Evolutionary conservation across 2,113 vertebrate genomes (phyloP).

Genomic region (Mirza zaza): DNA sequence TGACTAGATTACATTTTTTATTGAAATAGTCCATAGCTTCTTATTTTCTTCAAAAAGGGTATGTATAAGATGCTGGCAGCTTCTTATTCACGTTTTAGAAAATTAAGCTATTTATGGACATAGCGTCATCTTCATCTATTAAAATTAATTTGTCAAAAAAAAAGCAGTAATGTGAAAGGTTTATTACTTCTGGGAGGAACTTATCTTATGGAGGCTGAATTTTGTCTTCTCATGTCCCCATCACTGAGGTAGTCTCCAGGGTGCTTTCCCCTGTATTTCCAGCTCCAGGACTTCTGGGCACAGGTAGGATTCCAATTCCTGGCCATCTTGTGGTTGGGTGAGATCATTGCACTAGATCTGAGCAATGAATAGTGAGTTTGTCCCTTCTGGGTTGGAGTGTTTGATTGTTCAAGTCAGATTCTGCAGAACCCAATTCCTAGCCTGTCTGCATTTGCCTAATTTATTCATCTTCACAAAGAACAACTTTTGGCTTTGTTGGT

Average conservation of each 20-base stretch:
- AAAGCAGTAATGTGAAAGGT: background rate
- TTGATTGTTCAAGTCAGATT: background rate
- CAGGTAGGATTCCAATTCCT: background rate
- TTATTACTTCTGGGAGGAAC: background rate
- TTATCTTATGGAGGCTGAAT: background rate
- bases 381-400: accelerated
- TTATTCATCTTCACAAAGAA: background rate
- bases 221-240: background rate
- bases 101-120: background rate
- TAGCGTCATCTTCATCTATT: background rate
- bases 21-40: background rate
- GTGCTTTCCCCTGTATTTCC: background rate
- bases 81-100: background rate
- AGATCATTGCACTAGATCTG: background rate
- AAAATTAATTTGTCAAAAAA: background rate
- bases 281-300: background rate
- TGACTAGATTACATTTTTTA: background rate
- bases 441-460: background rate
- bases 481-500: background rate
- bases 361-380: background rate
- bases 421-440: background rate
- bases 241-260: background rate
- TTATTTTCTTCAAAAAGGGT: conserved; percentile 1
- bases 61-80: background rate
- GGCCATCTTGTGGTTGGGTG: background rate